Evolutionary conservation across 1,140 invertebrate species (phyloP).

Genomic region (Vollenhovia emeryi): DNA sequence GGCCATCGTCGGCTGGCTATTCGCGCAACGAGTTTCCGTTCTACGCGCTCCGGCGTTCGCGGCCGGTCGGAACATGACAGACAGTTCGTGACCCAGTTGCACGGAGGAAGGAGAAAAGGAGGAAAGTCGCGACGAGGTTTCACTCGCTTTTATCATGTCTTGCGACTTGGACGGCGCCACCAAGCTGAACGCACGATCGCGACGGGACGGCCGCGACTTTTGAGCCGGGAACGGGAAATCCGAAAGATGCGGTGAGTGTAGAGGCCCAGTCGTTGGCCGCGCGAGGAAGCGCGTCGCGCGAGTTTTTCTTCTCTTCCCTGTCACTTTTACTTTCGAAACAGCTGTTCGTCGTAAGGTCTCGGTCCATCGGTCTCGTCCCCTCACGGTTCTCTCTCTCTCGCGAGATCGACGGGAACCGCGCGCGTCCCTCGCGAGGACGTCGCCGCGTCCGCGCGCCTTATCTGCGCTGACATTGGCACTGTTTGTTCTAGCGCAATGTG

Average conservation of each 20-base stretch:
- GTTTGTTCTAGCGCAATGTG: slow-evolving; percentile 29
- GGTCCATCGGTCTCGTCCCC: not conserved
- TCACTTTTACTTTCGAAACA: slow-evolving; percentile 56
- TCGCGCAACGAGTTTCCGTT: not conserved
- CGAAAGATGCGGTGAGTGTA: slow-evolving; percentile 61
- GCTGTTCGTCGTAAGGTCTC: not conserved
- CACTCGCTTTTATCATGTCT: slow-evolving; percentile 32
- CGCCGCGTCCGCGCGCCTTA: slow-evolving; percentile 19
- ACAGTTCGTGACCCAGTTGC: slow-evolving; percentile 46
- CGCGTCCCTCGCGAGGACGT: not conserved
- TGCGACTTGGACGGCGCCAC: not conserved
- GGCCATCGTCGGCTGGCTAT: not conserved
- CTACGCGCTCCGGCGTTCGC: not conserved
- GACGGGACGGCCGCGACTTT: not conserved
- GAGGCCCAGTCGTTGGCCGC: not conserved
- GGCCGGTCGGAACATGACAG: not conserved
- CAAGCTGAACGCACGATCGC: not conserved
- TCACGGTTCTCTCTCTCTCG: not conserved
- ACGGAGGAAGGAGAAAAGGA: slow-evolving; percentile 9
- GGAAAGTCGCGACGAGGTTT: not conserved
- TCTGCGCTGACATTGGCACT: slow-evolving; percentile 7
- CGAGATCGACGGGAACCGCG: not conserved
- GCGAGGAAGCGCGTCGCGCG: not conserved
- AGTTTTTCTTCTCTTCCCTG: not conserved
- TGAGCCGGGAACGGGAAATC: not conserved